phyloP scores from a whole-genome alignment of 2,113 vertebrate genomes.

The Amia ocellicauda region DNA sequence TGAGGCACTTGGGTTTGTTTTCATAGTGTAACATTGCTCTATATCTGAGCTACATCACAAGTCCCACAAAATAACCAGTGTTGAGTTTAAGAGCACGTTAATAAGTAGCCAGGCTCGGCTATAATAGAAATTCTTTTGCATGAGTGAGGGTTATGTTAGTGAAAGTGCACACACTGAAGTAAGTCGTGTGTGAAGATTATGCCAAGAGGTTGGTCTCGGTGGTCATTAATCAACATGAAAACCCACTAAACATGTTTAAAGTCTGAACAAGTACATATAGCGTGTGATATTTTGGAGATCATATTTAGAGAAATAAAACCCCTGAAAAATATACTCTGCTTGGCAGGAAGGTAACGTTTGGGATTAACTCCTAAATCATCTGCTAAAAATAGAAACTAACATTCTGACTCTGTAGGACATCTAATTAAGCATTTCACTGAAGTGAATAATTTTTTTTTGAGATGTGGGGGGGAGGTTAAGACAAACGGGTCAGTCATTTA shows the following conservation, averaged over 20 bases:
- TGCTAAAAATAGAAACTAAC: slow-evolving; percentile 65
- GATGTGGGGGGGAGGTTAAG: too few relatives aligned
- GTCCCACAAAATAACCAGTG: too few relatives aligned
- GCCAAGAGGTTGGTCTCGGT: not conserved
- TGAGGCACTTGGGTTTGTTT: too few relatives aligned
- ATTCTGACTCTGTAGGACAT: slow-evolving; percentile 53
- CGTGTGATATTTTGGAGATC: not conserved
- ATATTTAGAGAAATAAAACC: slow-evolving; percentile 25
- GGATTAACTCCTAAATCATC: slow-evolving; percentile 53
- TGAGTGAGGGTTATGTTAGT: slow-evolving; percentile 49
- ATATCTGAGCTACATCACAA: too few relatives aligned
- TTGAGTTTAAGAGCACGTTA: slow-evolving; percentile 34
- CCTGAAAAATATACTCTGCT: not conserved
- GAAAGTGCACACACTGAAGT: slow-evolving; percentile 43
- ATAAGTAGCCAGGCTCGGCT: slow-evolving; percentile 43
- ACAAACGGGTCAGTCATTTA: too few relatives aligned
- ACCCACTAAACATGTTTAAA: not conserved
- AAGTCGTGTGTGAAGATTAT: slow-evolving; percentile 47
- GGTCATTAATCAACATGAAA: slow-evolving; percentile 6
- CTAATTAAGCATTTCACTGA: slow-evolving; percentile 49
- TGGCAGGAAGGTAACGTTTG: slow-evolving; percentile 38
- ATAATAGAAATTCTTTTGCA: slow-evolving; percentile 39
- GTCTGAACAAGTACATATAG: slow-evolving; percentile 9
- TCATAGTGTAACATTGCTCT: too few relatives aligned
- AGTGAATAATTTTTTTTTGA: too few relatives aligned